phyloP scores from a whole-genome alignment of 2,888 invertebrate species.

The Acleris emargana region DNA sequence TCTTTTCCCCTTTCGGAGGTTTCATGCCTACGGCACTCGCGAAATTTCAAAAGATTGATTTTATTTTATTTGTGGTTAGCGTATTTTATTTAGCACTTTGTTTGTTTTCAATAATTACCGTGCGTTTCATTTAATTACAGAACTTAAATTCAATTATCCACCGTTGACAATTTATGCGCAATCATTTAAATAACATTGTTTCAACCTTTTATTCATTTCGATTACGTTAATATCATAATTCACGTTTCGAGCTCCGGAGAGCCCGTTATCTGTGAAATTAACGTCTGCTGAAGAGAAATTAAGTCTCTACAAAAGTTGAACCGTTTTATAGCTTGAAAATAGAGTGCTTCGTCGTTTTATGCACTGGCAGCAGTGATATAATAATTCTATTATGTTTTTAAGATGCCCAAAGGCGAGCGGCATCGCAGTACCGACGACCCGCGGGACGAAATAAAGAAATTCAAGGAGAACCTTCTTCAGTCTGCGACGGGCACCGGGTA shows the following conservation, averaged over 20 bases:
- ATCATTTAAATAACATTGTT: background rate
- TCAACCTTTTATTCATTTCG: background rate
- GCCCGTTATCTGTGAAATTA: conserved; percentile 32
- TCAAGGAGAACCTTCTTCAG: conserved; percentile 71
- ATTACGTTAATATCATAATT: conserved; percentile 19
- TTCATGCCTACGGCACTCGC: conserved; percentile 9
- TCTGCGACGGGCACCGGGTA: conserved; percentile 60
- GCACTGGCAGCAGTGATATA: conserved; percentile 29
- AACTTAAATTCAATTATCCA: background rate
- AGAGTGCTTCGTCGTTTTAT: conserved; percentile 30
- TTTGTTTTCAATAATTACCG: background rate
- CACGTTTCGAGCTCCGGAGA: conserved; percentile 8
- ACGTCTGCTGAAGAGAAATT: conserved; percentile 34
- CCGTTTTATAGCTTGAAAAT: conserved; percentile 34
- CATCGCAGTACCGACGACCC: conserved; percentile 59
- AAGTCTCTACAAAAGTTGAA: conserved; percentile 33
- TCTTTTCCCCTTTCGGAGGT: conserved; percentile 1
- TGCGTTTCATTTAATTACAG: background rate
- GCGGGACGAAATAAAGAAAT: conserved; percentile 70
- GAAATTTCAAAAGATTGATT: background rate
- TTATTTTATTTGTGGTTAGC: background rate
- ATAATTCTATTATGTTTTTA: conserved; percentile 38
- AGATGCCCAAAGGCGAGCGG: conserved; percentile 61
- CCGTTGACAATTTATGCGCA: background rate
- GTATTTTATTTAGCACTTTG: background rate